Evolutionary conservation across 2,113 vertebrate species (phyloP).

Genomic region (Clinocottus analis): DNA sequence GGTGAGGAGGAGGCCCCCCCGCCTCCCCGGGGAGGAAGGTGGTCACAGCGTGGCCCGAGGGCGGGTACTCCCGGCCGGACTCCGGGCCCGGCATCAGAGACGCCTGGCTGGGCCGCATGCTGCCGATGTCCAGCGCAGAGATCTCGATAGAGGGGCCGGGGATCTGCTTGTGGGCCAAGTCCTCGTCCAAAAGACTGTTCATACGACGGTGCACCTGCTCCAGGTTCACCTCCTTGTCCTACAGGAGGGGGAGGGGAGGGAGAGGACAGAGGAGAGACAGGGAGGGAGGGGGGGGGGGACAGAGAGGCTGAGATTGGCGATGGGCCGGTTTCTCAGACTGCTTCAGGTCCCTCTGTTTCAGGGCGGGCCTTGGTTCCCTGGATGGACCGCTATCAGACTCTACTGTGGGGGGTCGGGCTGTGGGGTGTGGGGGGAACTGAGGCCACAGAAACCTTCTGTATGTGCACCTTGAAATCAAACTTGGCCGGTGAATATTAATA

Average conservation of each 20-base stretch:
- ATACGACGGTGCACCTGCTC: slow-evolving; percentile 97
- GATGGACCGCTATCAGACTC: no score
- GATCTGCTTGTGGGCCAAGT: slow-evolving; percentile 98
- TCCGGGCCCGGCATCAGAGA: slow-evolving; percentile 82
- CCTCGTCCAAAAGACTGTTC: slow-evolving; percentile 98
- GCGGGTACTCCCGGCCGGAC: slow-evolving; percentile 90
- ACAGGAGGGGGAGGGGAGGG: slow-evolving; percentile 47
- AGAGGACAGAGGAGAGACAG: slow-evolving; percentile 37
- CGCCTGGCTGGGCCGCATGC: slow-evolving; percentile 88
- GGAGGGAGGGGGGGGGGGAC: slow-evolving; percentile 56
- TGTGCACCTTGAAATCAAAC: slow-evolving; percentile 84
- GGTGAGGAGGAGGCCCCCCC: slow-evolving; percentile 52
- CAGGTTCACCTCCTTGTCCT: slow-evolving; percentile 99
- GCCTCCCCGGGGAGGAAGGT: slow-evolving; percentile 94
- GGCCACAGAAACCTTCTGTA: slow-evolving; percentile 47
- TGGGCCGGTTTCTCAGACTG: slow-evolving; percentile 61
- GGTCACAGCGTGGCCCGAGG: slow-evolving; percentile 94
- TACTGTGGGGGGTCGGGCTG: no score
- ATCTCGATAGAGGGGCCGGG: slow-evolving; percentile 96
- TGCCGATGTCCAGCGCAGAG: slow-evolving; percentile 96
- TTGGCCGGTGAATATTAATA: slow-evolving; percentile 72
- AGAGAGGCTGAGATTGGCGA: slow-evolving; percentile 83
- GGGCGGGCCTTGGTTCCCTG: neutral
- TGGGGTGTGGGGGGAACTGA: slow-evolving; percentile 48
- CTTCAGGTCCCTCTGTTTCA: slow-evolving; percentile 23